Evolutionary conservation across 2,113 vertebrate species (phyloP).

Genomic region (Cololabis saira): DNA sequence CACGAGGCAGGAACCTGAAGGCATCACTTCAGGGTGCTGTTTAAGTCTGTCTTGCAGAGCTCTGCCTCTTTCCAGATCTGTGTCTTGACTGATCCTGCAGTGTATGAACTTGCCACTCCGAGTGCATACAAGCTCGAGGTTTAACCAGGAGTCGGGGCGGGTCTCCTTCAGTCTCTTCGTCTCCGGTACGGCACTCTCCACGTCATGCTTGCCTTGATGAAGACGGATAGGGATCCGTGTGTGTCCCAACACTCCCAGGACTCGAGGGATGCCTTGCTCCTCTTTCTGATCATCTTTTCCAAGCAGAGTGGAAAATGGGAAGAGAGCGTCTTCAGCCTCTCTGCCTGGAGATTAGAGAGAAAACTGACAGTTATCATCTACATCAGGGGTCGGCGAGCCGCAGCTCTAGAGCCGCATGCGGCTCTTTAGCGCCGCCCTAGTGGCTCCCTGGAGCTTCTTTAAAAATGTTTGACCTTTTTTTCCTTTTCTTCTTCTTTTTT

Average conservation of each 20-base stretch:
- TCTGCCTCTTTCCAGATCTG: slow-evolving; percentile 56
- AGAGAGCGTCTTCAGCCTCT: slow-evolving; percentile 49
- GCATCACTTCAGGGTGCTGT: slow-evolving; percentile 62
- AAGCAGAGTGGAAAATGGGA: slow-evolving; percentile 52
- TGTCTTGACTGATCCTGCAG: slow-evolving; percentile 71
- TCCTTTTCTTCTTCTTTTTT: too few species aligned
- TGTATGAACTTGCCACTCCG: slow-evolving; percentile 68
- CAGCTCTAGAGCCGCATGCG: too few species aligned
- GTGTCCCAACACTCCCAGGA: slow-evolving; percentile 77
- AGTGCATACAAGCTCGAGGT: slow-evolving; percentile 76
- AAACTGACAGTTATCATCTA: not conserved
- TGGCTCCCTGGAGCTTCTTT: too few species aligned
- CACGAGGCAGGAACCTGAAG: slow-evolving; percentile 70
- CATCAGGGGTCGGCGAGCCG: too few species aligned
- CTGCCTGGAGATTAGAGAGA: slow-evolving; percentile 40
- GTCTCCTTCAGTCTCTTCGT: slow-evolving; percentile 64
- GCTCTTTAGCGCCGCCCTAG: too few species aligned
- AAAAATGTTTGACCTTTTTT: too few species aligned
- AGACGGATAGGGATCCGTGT: slow-evolving; percentile 76
- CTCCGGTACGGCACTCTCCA: slow-evolving; percentile 50
- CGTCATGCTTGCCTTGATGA: slow-evolving; percentile 60
- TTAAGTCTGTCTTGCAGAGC: slow-evolving; percentile 60
- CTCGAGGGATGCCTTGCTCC: slow-evolving; percentile 46
- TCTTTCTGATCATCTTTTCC: slow-evolving; percentile 22
- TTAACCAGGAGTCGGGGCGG: slow-evolving; percentile 75